A percentile compares a stretch with the other conserved stretches of the same genome.
These are phyloP conservation scores for Eurytoma californica DNA, from an alignment of 2,888 invertebrate species.

Conservation along the genomic window DNA sequence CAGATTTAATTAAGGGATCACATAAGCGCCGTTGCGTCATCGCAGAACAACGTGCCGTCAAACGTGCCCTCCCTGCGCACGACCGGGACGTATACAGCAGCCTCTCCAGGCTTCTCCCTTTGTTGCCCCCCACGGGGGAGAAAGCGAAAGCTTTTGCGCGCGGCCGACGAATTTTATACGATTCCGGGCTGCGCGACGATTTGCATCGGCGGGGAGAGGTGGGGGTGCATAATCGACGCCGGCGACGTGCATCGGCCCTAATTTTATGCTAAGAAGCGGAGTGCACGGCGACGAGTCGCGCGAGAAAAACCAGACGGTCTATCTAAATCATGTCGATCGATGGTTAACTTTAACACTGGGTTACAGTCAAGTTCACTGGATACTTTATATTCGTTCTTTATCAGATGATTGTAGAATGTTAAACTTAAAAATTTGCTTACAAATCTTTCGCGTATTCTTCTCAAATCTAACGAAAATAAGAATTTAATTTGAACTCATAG, in stretches of 20 bases:
- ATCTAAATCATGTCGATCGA: neutral
- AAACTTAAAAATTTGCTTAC: too few species aligned
- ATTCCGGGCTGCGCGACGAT: neutral
- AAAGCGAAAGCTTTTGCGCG: constrained; percentile 6
- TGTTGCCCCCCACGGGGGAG: neutral
- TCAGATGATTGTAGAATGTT: too few species aligned
- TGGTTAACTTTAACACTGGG: neutral
- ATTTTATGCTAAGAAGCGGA: constrained; percentile 35
- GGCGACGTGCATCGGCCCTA: neutral
- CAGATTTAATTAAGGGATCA: constrained; percentile 36
- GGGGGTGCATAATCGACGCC: neutral
- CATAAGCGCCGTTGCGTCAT: constrained; percentile 28
- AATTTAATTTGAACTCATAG: too few species aligned
- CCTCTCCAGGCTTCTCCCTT: neutral
- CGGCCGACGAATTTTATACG: constrained; percentile 1
- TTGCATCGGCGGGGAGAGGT: neutral
- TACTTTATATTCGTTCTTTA: too few species aligned
- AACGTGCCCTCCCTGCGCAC: neutral
- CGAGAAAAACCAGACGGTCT: neutral
- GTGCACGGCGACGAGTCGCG: neutral
- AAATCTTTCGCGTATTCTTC: too few species aligned
- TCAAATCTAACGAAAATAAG: too few species aligned
- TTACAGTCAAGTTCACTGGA: too few species aligned
- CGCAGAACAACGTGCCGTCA: constrained; percentile 3
- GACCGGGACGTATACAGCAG: neutral